Conservation (phyloP, 2,797 vertebrate species). For the Pelochelys cantorii region DNA sequence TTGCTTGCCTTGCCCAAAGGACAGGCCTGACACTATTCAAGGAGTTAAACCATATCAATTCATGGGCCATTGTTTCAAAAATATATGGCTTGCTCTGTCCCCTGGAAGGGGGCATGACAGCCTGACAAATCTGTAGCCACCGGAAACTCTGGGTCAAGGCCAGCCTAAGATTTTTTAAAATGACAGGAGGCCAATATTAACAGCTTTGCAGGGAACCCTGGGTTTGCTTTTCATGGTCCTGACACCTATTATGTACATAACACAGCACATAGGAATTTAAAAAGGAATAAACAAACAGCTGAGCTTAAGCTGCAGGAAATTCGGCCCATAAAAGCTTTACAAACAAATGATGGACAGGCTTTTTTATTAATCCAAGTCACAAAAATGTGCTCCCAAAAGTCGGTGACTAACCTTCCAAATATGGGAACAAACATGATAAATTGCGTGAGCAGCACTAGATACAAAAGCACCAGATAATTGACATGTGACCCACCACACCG, state of each 20-base stretch:
- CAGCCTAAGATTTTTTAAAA: slow-evolving; percentile 15
- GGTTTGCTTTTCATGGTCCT: neutral
- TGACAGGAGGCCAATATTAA: neutral
- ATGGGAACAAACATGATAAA: slow-evolving; percentile 69
- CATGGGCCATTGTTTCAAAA: slow-evolving; percentile 6
- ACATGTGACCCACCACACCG: slow-evolving; percentile 73
- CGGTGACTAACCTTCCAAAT: slow-evolving; percentile 21
- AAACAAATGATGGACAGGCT: neutral
- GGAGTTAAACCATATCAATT: neutral
- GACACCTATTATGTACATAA: neutral
- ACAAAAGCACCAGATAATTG: slow-evolving; percentile 74
- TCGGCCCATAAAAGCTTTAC: neutral
- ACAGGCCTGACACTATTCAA: neutral
- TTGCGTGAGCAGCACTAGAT: slow-evolving; percentile 65
- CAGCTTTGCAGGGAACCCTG: neutral
- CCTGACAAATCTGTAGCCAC: neutral
- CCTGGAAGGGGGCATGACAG: neutral
- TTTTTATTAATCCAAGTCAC: slow-evolving; percentile 43
- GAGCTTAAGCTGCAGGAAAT: slow-evolving; percentile 9
- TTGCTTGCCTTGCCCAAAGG: too few species aligned
- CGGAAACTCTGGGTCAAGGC: rapidly evolving
- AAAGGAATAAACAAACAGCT: slow-evolving; percentile 14
- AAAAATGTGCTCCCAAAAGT: neutral
- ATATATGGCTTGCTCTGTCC: neutral
- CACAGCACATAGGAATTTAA: neutral